These are phyloP conservation scores for Dissostichus mawsoni DNA, from an alignment of 2,113 vertebrate species.

Conservation along the genomic window DNA sequence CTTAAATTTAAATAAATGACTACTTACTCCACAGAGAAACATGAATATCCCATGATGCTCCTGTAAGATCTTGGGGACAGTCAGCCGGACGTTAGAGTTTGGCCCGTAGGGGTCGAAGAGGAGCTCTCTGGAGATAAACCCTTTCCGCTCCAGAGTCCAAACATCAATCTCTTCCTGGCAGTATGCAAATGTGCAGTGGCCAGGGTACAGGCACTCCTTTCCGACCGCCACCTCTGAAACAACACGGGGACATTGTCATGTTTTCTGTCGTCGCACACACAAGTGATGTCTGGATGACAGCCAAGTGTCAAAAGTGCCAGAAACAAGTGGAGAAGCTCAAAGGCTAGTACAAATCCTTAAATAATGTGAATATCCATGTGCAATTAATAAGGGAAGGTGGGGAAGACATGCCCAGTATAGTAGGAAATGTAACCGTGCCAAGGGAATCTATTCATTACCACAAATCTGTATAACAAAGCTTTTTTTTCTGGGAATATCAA, in stretches of 20 bases:
- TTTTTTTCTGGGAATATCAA: background rate
- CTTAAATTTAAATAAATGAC: too few species aligned
- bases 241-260: conserved; percentile 7
- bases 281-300: too few species aligned
- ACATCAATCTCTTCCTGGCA: conserved; percentile 98
- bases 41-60: conserved; percentile 96
- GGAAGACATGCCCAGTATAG: background rate
- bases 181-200: conserved; percentile 97
- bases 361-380: background rate
- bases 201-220: conserved; percentile 92
- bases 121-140: conserved; percentile 92
- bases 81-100: conserved; percentile 86
- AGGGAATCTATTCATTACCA: background rate
- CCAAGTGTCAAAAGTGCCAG: background rate
- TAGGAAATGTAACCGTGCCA: background rate
- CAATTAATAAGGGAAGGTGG: background rate
- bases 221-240: conserved; percentile 92
- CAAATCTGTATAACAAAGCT: background rate
- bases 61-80: conserved; percentile 91
- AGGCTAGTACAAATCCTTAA: background rate
- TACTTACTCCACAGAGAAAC: conserved; percentile 95
- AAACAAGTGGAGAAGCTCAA: too few species aligned
- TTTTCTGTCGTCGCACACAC: background rate
- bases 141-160: conserved; percentile 96
- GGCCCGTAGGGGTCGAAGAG: conserved; percentile 90